Percentiles rank a stretch among this genome's conserved stretches.
These are phyloP conservation scores for Heteropelma amictum DNA, from an alignment of 2,888 invertebrate species.

Conservation along the genomic window DNA sequence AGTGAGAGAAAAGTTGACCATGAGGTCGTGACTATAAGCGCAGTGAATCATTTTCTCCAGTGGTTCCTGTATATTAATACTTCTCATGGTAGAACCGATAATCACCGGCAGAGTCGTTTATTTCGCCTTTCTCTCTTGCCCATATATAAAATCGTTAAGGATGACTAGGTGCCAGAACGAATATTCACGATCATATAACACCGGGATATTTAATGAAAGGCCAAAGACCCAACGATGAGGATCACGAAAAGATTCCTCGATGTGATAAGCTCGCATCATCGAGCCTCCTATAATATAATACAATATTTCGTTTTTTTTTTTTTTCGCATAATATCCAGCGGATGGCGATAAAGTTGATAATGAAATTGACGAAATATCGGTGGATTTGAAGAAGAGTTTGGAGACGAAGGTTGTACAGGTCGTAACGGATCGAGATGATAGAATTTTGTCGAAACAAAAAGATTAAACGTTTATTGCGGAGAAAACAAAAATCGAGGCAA, in stretches of 20 bases:
- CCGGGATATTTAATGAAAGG: constrained; percentile 37
- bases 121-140: background rate
- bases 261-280: constrained; percentile 34
- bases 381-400: background rate
- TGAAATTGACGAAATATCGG: constrained; percentile 15
- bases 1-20: constrained; percentile 19
- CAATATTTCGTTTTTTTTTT: constrained; percentile 25
- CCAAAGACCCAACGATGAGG: constrained; percentile 27
- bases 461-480: constrained; percentile 14
- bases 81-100: constrained; percentile 40
- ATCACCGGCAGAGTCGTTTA: constrained; percentile 44
- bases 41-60: constrained; percentile 53
- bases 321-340: background rate
- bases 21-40: constrained; percentile 47
- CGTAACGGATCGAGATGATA: constrained; percentile 16
- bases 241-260: constrained; percentile 29
- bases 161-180: constrained; percentile 36
- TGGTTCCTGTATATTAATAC: constrained; percentile 39
- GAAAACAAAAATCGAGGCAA: constrained; percentile 3
- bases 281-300: constrained; percentile 4
- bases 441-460: constrained; percentile 23
- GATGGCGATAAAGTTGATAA: background rate
- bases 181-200: constrained; percentile 37
- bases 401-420: background rate
- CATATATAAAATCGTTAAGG: constrained; percentile 35